Evolutionary conservation across 37 sponge, comb jelly and placozoan species (phyloP).

Genomic region (Chondrosia reniformis): DNA sequence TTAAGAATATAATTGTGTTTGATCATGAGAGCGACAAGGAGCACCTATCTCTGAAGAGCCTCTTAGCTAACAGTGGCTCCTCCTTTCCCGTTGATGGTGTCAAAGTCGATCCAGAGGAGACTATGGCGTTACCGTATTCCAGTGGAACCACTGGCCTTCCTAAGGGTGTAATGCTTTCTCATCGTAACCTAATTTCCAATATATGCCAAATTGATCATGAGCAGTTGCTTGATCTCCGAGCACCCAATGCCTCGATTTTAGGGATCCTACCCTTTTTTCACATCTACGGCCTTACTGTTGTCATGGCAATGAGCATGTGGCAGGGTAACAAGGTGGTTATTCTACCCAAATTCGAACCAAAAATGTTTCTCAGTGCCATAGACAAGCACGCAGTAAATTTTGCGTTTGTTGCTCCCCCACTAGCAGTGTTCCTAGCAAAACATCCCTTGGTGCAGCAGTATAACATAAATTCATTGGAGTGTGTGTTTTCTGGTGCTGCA

Average conservation of each 20-base stretch:
- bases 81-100: slow-evolving; percentile 11
- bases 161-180: slow-evolving; percentile 88
- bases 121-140: slow-evolving; percentile 71
- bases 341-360: slow-evolving; percentile 72
- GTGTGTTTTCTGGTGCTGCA: slow-evolving; percentile 75
- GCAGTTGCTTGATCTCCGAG: slow-evolving; percentile 6
- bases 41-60: slow-evolving; percentile 25
- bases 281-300: slow-evolving; percentile 69
- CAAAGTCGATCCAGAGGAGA: slow-evolving; percentile 38
- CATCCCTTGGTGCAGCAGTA: slow-evolving; percentile 76
- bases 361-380: slow-evolving; percentile 55
- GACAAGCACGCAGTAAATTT: slow-evolving; percentile 34
- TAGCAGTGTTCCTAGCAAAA: slow-evolving; percentile 81
- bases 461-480: slow-evolving; percentile 52
- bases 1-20: slow-evolving; percentile 42
- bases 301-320: slow-evolving; percentile 35
- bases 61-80: slow-evolving; percentile 53
- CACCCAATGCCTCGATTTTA: neutral
- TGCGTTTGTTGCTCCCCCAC: slow-evolving; percentile 71
- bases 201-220: slow-evolving; percentile 43
- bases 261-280: slow-evolving; percentile 80
- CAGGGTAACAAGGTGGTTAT: slow-evolving; percentile 50
- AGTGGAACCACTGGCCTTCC: slow-evolving; percentile 93
- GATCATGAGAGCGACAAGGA: slow-evolving; percentile 1
- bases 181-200: slow-evolving; percentile 65